Conservation (phyloP, 1,140 invertebrate genomes). For the Achroia grisella region DNA sequence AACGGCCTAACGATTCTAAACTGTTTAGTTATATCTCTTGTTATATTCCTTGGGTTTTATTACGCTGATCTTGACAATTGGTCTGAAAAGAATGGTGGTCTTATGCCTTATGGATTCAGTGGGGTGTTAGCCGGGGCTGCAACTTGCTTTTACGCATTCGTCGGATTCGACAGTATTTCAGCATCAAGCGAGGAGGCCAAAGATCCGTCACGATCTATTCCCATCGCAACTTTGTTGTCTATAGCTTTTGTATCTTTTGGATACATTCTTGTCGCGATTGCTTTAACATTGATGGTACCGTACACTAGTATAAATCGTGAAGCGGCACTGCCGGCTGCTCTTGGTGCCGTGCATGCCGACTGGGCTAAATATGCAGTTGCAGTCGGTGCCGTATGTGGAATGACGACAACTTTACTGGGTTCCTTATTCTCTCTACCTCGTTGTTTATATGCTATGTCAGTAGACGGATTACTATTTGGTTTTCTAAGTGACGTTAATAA, state of each 20-base stretch:
- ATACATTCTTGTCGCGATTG: constrained; percentile 87
- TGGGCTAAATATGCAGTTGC: constrained; percentile 94
- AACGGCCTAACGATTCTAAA: constrained; percentile 87
- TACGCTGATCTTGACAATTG: constrained; percentile 88
- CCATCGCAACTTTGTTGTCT: constrained; percentile 85
- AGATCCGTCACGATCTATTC: constrained; percentile 86
- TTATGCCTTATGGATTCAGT: constrained; percentile 86
- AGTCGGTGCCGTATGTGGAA: constrained; percentile 90
- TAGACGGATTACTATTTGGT: constrained; percentile 88
- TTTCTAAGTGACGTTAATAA: constrained; percentile 84
- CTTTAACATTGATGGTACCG: constrained; percentile 89
- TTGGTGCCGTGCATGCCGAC: constrained; percentile 80
- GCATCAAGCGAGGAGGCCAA: constrained; percentile 91
- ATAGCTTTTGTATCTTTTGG: constrained; percentile 85
- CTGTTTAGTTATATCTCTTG: constrained; percentile 81
- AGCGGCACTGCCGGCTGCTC: constrained; percentile 90
- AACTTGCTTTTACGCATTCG: constrained; percentile 92
- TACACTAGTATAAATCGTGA: constrained; percentile 82
- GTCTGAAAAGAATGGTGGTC: constrained; percentile 81
- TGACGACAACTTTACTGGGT: constrained; percentile 90
- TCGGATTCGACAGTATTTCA: constrained; percentile 89
- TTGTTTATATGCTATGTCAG: constrained; percentile 92
- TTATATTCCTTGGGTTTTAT: constrained; percentile 85
- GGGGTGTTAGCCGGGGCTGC: constrained; percentile 88
- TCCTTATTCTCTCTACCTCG: constrained; percentile 89